These are phyloP conservation scores for Amphiprion clarkii DNA, from an alignment of 2,797 vertebrate genomes.

Conservation along the genomic window DNA sequence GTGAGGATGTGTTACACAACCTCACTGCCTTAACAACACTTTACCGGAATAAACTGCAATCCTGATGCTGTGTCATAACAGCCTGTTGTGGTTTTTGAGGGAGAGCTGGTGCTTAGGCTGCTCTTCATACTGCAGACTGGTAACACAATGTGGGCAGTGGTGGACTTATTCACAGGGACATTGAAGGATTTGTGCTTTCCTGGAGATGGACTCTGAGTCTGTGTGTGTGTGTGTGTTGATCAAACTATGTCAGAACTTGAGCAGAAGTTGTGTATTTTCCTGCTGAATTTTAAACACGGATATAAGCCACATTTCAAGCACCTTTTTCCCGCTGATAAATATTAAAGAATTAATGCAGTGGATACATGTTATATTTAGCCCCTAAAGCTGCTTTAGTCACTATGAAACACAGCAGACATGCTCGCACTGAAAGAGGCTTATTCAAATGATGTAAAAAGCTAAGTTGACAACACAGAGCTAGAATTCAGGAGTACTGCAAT, in stretches of 20 bases:
- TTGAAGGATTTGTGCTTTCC: constrained; percentile 21
- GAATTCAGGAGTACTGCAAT: constrained; percentile 69
- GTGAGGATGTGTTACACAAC: too few species aligned
- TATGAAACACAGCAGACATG: constrained; percentile 82
- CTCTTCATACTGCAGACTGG: constrained; percentile 26
- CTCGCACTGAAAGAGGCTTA: constrained; percentile 85
- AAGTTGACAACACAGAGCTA: constrained; percentile 83
- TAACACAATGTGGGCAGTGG: constrained; percentile 20
- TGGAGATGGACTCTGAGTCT: constrained; percentile 3
- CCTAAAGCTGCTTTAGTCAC: constrained; percentile 84
- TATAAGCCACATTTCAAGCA: constrained; percentile 72
- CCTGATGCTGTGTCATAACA: constrained; percentile 28
- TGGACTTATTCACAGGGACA: constrained; percentile 17
- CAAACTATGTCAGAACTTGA: constrained; percentile 50
- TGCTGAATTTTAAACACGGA: constrained; percentile 63
- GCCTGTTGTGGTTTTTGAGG: neutral
- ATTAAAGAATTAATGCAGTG: constrained; percentile 80
- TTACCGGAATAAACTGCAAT: constrained; percentile 20
- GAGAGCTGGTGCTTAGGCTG: constrained; percentile 17
- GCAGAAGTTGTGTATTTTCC: constrained; percentile 40
- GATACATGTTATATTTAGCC: constrained; percentile 85
- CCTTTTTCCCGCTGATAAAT: constrained; percentile 79
- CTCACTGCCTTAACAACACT: neutral
- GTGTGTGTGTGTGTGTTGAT: constrained; percentile 17
- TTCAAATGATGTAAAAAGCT: constrained; percentile 85